A percentile compares a stretch with the other conserved stretches of the same genome.
Evolutionary conservation across 2,797 vertebrate species (phyloP).

Genomic region (Staurois parvus): DNA sequence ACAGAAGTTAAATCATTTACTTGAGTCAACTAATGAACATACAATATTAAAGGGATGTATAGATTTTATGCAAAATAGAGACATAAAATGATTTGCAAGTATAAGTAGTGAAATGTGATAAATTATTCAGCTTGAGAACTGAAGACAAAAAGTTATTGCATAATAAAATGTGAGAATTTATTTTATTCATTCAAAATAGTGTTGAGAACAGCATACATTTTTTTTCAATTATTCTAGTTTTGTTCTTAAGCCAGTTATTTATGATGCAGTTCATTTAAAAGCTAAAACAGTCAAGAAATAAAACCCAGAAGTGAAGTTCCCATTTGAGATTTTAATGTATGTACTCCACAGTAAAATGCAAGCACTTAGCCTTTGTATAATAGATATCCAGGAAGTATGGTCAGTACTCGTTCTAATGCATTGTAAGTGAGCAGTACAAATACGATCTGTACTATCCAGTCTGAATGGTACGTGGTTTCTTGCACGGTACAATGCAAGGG

Average conservation of each 20-base stretch:
- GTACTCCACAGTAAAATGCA: too few relatives aligned
- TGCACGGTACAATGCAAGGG: too few relatives aligned
- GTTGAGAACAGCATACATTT: conserved; percentile 23
- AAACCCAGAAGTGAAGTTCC: background rate
- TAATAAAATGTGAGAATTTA: conserved; percentile 34
- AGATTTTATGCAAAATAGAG: conserved; percentile 2
- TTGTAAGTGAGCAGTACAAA: too few relatives aligned
- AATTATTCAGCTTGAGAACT: conserved; percentile 45
- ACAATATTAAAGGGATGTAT: conserved; percentile 4
- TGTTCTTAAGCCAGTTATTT: background rate
- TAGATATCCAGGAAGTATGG: too few relatives aligned
- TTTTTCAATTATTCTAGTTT: background rate
- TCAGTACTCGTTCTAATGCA: too few relatives aligned
- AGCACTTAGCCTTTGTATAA: too few relatives aligned
- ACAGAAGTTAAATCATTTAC: background rate
- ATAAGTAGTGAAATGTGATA: conserved; percentile 31
- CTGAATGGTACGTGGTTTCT: too few relatives aligned
- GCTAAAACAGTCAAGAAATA: background rate
- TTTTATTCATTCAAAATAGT: conserved; percentile 36
- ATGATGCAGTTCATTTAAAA: background rate
- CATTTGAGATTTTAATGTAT: too few relatives aligned
- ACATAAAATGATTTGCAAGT: conserved; percentile 37
- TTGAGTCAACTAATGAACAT: conserved; percentile 4
- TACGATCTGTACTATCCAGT: too few relatives aligned
- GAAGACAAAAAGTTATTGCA: conserved; percentile 47